phyloP scores from a whole-genome alignment of 2,888 invertebrate genomes.

The Plebejus anna region DNA sequence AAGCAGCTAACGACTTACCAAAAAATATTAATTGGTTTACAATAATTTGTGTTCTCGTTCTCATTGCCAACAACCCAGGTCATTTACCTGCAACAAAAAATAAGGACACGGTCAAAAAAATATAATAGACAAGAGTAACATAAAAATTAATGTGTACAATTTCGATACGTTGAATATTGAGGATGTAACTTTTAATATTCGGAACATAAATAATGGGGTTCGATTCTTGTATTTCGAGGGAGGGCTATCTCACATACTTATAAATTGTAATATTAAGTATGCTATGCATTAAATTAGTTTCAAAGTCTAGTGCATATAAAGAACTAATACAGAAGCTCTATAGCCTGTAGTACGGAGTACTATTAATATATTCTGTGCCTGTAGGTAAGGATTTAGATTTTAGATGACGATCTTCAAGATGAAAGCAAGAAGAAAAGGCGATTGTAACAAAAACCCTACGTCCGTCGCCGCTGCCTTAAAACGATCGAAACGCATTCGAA shows the following conservation, averaged over 20 bases:
- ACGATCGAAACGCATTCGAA: not conserved
- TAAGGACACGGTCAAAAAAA: constrained; percentile 47
- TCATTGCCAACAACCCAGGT: constrained; percentile 48
- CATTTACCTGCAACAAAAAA: constrained; percentile 65
- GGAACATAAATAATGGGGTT: not conserved
- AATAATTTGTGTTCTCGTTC: constrained; percentile 31
- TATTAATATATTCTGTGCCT: too few species aligned
- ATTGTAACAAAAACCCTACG: too few species aligned
- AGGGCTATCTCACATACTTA: too few species aligned
- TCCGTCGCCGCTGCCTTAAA: too few species aligned
- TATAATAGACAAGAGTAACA: constrained; percentile 39
- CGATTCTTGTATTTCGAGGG: not conserved
- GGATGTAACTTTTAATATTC: not conserved
- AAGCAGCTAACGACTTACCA: constrained; percentile 2
- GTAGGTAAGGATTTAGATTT: too few species aligned
- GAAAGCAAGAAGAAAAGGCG: too few species aligned
- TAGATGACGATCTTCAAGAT: too few species aligned
- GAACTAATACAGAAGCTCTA: too few species aligned
- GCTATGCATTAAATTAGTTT: too few species aligned
- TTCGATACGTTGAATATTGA: constrained; percentile 16
- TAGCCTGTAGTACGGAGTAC: too few species aligned
- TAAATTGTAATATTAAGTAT: too few species aligned
- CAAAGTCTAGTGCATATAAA: too few species aligned
- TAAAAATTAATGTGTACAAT: constrained; percentile 22
- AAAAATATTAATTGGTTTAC: constrained; percentile 9